Percentiles rank a stretch among this genome's conserved stretches.
phyloP scores from a whole-genome alignment of 2,113 vertebrate genomes.

The Actinemys pallida region DNA sequence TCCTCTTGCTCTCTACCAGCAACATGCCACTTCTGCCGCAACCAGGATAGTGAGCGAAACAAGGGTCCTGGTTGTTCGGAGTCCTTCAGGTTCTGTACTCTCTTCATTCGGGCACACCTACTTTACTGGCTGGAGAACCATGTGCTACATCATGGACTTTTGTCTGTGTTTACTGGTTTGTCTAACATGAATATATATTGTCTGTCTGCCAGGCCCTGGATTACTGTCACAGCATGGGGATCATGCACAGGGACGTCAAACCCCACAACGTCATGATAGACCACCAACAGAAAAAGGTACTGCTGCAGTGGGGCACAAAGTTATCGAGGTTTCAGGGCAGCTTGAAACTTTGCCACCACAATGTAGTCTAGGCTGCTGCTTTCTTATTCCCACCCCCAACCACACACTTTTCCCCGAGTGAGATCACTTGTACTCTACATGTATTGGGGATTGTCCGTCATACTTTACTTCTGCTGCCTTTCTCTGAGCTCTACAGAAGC shows the following conservation, averaged over 20 bases:
- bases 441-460: not conserved
- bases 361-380: not conserved
- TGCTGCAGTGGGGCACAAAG: constrained; percentile 5
- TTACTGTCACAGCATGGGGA: constrained; percentile 99
- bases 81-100: not conserved
- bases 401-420: not conserved
- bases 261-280: constrained; percentile 99
- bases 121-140: not conserved
- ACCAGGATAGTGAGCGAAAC: accelerated
- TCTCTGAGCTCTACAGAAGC: not conserved
- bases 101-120: not conserved
- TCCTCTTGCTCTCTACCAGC: not conserved
- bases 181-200: constrained; percentile 44
- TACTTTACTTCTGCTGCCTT: not conserved
- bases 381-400: not conserved
- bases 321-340: not conserved
- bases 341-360: not conserved
- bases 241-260: constrained; percentile 99
- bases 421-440: not conserved
- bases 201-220: constrained; percentile 92
- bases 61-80: not conserved
- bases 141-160: not conserved
- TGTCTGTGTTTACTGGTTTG: not conserved
- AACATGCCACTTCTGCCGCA: not conserved
- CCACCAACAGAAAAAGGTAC: constrained; percentile 98